Percentiles rank a stretch among this genome's conserved stretches.
phyloP scores from a whole-genome alignment of 2,113 vertebrate genomes.

The Alces alces region DNA sequence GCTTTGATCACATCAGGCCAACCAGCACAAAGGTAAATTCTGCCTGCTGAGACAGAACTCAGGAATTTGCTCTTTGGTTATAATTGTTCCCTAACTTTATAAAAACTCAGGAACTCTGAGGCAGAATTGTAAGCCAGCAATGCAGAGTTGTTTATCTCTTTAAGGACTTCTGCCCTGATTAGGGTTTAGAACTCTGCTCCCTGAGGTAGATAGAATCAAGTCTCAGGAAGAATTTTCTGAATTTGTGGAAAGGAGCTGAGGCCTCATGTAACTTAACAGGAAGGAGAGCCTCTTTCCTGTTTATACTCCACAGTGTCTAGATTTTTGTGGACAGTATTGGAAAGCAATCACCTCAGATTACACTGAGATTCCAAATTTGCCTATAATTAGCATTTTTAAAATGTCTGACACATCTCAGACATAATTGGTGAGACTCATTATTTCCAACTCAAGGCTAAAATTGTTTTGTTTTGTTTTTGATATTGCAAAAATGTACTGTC shows the following conservation, averaged over 20 bases:
- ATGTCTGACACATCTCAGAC: not conserved
- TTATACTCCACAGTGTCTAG: not conserved
- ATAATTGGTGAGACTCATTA: not conserved
- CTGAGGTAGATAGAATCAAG: not conserved
- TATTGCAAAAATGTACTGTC: not conserved
- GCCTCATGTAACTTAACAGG: not conserved
- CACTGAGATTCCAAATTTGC: not conserved
- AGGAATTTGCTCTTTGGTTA: not conserved
- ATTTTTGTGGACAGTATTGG: not conserved
- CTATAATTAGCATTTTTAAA: not conserved
- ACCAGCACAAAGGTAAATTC: not conserved
- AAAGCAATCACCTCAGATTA: not conserved
- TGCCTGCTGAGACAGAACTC: not conserved
- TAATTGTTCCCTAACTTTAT: not conserved
- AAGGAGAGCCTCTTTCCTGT: not conserved
- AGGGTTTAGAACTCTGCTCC: not conserved
- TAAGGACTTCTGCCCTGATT: not conserved
- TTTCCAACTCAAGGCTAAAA: slow-evolving; percentile 1
- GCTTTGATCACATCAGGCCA: not conserved
- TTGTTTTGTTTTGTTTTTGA: not conserved
- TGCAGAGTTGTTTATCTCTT: not conserved
- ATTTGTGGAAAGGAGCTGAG: not conserved
- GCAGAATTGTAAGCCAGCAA: not conserved
- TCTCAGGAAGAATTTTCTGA: slow-evolving; percentile 13
- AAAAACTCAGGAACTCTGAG: not conserved